Evolutionary conservation across 2,797 vertebrate species (phyloP).

Genomic region (Serranus cabrilla): DNA sequence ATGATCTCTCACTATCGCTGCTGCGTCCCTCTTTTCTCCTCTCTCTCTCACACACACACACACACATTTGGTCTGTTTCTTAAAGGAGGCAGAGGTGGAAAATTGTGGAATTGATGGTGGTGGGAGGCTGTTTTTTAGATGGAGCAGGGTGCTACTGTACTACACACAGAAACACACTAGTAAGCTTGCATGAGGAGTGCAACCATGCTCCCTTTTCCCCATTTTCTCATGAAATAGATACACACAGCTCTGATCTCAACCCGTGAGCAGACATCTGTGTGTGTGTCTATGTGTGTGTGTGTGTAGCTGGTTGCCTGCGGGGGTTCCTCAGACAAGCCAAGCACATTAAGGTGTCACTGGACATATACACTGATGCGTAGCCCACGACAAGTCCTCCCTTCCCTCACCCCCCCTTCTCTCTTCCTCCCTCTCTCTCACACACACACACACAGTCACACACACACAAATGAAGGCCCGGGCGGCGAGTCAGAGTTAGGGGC

Average conservation of each 20-base stretch:
- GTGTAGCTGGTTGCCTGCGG: constrained; percentile 50
- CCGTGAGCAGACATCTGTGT: not conserved
- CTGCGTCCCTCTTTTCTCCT: not conserved
- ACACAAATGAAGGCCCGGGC: constrained; percentile 37
- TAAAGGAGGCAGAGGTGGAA: constrained; percentile 36
- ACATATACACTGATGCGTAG: constrained; percentile 80
- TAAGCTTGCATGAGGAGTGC: constrained; percentile 17
- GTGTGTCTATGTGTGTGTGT: not conserved
- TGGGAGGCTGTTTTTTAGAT: constrained; percentile 27
- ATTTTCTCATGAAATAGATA: constrained; percentile 30
- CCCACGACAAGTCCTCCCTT: constrained; percentile 52
- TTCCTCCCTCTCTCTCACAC: not conserved
- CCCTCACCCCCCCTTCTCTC: not conserved
- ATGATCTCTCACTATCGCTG: constrained; percentile 64
- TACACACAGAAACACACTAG: not conserved
- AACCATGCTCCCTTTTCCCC: not conserved
- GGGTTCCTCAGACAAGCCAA: constrained; percentile 79
- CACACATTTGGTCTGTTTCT: not conserved
- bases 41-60: not conserved
- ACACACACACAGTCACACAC: constrained; percentile 22
- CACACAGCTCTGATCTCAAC: constrained; percentile 17
- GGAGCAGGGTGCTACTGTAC: not conserved
- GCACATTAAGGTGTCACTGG: constrained; percentile 85
- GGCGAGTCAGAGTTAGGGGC: constrained; percentile 69
- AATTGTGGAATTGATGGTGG: constrained; percentile 31